phyloP scores from a whole-genome alignment of 2,113 vertebrate genomes.

The Rhinolophus sinicus region DNA sequence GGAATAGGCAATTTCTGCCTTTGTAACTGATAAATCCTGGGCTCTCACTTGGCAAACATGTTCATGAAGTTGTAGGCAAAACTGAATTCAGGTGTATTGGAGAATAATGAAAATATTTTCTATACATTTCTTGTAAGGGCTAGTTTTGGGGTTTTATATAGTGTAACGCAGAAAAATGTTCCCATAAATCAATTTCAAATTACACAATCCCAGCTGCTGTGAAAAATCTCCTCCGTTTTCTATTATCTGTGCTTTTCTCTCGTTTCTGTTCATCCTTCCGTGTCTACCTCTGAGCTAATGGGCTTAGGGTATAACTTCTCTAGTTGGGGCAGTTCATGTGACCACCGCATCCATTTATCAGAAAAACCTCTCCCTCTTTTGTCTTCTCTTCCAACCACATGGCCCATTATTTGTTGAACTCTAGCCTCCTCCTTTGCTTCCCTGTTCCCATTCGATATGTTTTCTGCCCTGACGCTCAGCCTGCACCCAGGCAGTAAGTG shows the following conservation, averaged over 20 bases:
- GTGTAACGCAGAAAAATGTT: background rate
- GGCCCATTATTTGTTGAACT: background rate
- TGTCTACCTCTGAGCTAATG: background rate
- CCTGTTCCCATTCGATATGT: background rate
- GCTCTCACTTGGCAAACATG: background rate
- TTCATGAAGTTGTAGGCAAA: background rate
- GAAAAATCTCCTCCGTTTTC: background rate
- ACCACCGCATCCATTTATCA: background rate
- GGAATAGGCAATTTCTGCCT: background rate
- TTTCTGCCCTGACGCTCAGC: background rate
- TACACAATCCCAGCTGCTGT: background rate
- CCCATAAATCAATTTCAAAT: background rate
- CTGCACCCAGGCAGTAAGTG: background rate
- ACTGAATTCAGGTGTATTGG: background rate
- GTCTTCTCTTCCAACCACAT: background rate
- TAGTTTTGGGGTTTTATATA: background rate
- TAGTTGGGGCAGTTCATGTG: background rate
- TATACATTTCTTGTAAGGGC: background rate
- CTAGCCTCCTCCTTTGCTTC: background rate
- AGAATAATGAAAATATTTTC: background rate
- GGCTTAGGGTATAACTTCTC: background rate
- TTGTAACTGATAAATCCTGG: background rate
- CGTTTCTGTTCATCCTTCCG: background rate
- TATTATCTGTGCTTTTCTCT: background rate
- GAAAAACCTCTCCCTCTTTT: background rate